Evolutionary conservation across 2,888 invertebrate species (phyloP).

Genomic region (Callinectes sapidus): DNA sequence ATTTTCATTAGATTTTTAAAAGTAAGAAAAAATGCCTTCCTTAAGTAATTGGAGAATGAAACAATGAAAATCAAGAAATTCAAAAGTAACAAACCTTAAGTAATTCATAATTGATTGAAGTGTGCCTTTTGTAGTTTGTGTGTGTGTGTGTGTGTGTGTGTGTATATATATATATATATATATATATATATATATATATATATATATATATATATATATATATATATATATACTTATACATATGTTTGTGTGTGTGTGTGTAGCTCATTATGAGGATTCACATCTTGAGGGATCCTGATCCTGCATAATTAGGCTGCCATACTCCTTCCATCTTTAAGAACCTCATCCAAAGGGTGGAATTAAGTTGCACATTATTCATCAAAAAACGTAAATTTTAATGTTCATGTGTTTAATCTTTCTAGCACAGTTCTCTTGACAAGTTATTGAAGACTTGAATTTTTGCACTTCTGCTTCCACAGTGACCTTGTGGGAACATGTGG

Average conservation of each 20-base stretch:
- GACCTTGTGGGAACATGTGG: slow-evolving; percentile 36
- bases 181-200: neutral
- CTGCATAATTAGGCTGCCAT: no score
- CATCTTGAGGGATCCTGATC: no score
- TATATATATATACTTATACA: neutral
- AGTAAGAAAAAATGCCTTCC: no score
- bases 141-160: neutral
- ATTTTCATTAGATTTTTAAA: no score
- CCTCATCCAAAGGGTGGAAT: no score
- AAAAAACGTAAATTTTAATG: no score
- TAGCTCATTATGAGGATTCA: no score
- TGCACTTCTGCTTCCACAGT: slow-evolving; percentile 49
- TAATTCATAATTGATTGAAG: neutral
- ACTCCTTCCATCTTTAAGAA: no score
- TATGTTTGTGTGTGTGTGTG: no score
- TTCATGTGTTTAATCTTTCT: no score
- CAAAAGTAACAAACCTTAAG: neutral
- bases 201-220: neutral
- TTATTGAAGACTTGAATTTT: neutral
- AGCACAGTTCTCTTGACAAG: neutral
- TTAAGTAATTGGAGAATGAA: no score
- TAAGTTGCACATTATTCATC: no score
- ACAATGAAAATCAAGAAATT: neutral
- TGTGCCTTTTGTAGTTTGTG: neutral
- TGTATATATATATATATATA: neutral